phyloP scores from a whole-genome alignment of 2,888 invertebrate genomes.

The Brachyptera risi region DNA sequence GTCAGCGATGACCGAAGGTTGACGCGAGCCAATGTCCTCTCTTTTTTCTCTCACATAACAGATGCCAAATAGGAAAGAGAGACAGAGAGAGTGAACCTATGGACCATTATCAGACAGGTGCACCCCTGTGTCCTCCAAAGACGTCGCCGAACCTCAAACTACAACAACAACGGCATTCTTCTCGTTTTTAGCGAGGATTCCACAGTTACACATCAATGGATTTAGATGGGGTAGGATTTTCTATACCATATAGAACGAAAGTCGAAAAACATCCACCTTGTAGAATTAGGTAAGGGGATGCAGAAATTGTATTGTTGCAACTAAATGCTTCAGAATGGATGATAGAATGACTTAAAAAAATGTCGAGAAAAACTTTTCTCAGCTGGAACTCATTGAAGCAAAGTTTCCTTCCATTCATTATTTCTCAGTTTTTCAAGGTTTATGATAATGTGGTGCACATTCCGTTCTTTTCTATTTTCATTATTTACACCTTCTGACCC shows the following conservation, averaged over 20 bases:
- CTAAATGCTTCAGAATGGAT: constrained; percentile 7
- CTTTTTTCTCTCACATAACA: neutral
- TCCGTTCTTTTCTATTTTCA: constrained; percentile 11
- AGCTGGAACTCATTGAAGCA: constrained; percentile 20
- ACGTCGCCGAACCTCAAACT: constrained; percentile 2
- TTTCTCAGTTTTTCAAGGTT: neutral
- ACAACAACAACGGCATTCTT: constrained; percentile 17
- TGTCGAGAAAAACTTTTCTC: neutral
- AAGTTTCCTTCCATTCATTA: constrained; percentile 3
- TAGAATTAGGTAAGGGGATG: neutral
- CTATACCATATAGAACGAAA: neutral
- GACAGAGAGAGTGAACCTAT: neutral
- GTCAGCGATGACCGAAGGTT: neutral
- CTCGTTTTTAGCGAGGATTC: neutral
- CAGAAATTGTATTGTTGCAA: neutral
- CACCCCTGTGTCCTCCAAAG: too few species aligned
- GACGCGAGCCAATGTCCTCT: neutral
- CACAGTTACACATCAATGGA: constrained; percentile 2
- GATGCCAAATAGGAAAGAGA: neutral
- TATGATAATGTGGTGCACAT: constrained; percentile 17
- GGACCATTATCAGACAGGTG: neutral
- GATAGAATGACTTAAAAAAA: neutral
- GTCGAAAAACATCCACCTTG: constrained; percentile 3
- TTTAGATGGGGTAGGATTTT: neutral
- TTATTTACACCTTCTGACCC: neutral